Evolutionary conservation across 37 sponge, comb jelly and placozoan species (phyloP).

Genomic region (Oscarella lobularis): DNA sequence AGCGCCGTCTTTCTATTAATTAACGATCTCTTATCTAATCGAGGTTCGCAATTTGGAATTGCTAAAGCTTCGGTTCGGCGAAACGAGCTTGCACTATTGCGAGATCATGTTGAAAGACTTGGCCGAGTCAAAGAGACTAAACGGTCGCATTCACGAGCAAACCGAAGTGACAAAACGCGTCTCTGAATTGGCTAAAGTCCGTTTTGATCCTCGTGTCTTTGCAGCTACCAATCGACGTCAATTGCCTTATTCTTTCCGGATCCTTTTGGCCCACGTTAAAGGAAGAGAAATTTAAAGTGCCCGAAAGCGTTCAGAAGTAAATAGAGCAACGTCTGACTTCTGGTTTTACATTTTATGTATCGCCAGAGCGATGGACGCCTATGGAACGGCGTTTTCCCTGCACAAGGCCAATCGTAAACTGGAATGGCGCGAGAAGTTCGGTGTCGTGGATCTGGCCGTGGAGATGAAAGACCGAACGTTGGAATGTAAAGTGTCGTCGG

Average conservation of each 20-base stretch:
- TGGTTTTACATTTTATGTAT: conserved; percentile 8
- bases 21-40: not conserved
- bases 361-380: conserved; percentile 33
- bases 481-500: conserved; percentile 63
- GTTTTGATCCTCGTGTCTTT: not conserved
- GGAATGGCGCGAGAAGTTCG: conserved; percentile 73
- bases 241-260: conserved; percentile 72
- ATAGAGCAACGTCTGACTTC: not conserved
- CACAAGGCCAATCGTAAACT: conserved; percentile 70
- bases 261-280: conserved; percentile 83
- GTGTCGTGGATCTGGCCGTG: conserved; percentile 66
- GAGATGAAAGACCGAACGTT: conserved; percentile 38
- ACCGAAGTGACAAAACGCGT: conserved; percentile 1
- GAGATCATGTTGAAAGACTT: conserved; percentile 94
- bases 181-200: not conserved
- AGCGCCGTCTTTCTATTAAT: not conserved
- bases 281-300: conserved; percentile 62
- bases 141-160: conserved; percentile 16
- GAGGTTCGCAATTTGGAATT: conserved; percentile 67
- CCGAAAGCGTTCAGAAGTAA: conserved; percentile 9
- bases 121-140: conserved; percentile 66
- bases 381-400: conserved; percentile 22
- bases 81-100: conserved; percentile 63
- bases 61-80: conserved; percentile 83
- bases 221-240: conserved; percentile 20